Evolutionary conservation across 2,113 vertebrate species (phyloP).

Genomic region (Bubo scandiacus): DNA sequence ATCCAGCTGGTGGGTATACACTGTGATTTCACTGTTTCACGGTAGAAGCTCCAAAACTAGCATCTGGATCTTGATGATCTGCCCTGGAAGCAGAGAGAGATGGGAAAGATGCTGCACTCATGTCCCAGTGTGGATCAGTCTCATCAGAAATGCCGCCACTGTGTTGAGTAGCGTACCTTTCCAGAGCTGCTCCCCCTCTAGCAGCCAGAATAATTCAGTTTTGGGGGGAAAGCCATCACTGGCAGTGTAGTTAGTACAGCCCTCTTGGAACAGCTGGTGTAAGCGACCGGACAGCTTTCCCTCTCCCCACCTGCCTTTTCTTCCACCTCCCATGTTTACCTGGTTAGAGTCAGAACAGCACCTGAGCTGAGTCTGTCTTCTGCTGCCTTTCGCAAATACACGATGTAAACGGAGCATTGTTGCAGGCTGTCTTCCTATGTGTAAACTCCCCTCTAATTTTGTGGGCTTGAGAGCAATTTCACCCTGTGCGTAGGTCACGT

Average conservation of each 20-base stretch:
- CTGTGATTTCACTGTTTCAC: neutral
- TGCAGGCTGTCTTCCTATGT: too few relatives aligned
- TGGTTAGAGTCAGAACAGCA: neutral
- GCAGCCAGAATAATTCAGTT: neutral
- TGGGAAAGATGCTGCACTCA: neutral
- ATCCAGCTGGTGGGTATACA: neutral
- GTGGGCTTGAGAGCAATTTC: neutral
- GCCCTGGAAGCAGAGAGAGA: neutral
- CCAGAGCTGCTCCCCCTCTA: neutral
- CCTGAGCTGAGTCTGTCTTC: neutral
- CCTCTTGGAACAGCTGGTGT: neutral
- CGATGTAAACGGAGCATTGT: neutral
- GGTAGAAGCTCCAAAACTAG: neutral
- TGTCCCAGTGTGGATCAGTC: accelerated
- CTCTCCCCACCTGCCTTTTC: neutral
- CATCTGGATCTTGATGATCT: accelerated
- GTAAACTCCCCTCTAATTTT: neutral
- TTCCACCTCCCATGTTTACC: accelerated
- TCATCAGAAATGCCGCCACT: neutral
- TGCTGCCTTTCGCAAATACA: accelerated
- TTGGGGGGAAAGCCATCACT: neutral
- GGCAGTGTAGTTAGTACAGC: too few relatives aligned
- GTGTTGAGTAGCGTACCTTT: neutral
- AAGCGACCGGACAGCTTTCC: neutral
- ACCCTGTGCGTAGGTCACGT: accelerated